Conservation (phyloP, 2,888 invertebrate genomes). For the Xestia c-nigrum region DNA sequence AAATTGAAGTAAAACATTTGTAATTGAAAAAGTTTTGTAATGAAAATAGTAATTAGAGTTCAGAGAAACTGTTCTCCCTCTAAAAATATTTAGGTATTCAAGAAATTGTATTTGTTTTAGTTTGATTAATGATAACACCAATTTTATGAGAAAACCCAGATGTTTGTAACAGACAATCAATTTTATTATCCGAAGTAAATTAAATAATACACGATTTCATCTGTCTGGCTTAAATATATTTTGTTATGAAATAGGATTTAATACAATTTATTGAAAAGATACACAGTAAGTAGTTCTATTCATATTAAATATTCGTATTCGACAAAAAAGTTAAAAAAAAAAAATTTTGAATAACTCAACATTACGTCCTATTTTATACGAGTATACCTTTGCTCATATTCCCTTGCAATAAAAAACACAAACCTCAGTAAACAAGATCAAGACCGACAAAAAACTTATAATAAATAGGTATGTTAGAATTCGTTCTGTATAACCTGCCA, state of each 20-base stretch:
- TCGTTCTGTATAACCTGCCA: background rate
- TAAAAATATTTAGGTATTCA: constrained; percentile 40
- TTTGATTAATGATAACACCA: constrained; percentile 44
- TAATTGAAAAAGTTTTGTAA: constrained; percentile 60
- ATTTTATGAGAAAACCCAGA: constrained; percentile 1
- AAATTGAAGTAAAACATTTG: constrained; percentile 48
- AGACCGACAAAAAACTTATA: background rate
- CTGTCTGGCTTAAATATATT: background rate
- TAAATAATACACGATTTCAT: background rate
- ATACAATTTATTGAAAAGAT: background rate
- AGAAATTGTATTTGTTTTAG: constrained; percentile 43
- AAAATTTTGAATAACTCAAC: no score
- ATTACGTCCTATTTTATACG: no score
- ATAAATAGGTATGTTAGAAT: background rate
- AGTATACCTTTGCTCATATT: background rate
- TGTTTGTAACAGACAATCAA: constrained; percentile 11
- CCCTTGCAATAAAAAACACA: background rate
- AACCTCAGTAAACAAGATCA: background rate
- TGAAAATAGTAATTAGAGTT: constrained; percentile 59
- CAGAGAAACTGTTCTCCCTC: constrained; percentile 33
- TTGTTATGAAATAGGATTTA: background rate
- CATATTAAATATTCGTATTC: no score
- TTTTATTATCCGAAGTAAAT: background rate
- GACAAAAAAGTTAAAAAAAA: no score
- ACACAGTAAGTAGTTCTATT: background rate